Conservation (phyloP, 2,888 invertebrate genomes). For the Patella ulyssiponensis region DNA sequence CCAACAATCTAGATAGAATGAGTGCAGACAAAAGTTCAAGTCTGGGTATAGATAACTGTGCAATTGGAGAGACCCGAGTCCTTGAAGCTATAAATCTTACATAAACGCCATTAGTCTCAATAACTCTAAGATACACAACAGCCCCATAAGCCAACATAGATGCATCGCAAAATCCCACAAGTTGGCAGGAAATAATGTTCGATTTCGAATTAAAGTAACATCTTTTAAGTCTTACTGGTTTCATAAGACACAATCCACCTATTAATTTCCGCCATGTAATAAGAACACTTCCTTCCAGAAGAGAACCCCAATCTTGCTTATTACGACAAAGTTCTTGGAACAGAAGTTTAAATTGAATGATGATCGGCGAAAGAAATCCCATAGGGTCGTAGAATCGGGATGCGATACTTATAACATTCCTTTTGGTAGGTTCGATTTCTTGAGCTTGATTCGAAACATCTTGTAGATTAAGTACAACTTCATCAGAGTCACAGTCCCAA, state of each 20-base stretch:
- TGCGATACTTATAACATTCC: not conserved
- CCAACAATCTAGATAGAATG: not conserved
- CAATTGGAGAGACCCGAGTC: not conserved
- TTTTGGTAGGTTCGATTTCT: not conserved
- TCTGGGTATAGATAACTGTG: not conserved
- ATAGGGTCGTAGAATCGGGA: not conserved
- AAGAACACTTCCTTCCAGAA: not conserved
- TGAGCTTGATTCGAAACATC: not conserved
- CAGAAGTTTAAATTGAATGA: slow-evolving; percentile 4
- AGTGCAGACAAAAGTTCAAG: slow-evolving; percentile 3
- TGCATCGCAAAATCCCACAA: not conserved
- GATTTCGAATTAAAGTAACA: not conserved
- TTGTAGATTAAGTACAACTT: too few species aligned
- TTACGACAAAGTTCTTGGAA: not conserved
- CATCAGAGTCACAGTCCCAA: too few species aligned
- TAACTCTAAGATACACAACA: slow-evolving; percentile 1
- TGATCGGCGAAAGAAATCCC: slow-evolving; percentile 5
- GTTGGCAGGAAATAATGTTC: not conserved
- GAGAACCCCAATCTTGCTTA: not conserved
- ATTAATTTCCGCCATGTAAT: not conserved
- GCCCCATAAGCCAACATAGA: not conserved
- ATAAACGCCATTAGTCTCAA: not conserved
- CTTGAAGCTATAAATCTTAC: not conserved
- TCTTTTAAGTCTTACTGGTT: not conserved
- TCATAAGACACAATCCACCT: not conserved